Evolutionary conservation across 2,113 vertebrate genomes (phyloP), one percentile per base, ranked within the genome.

Genomic region (Datnioides undecimradiatus): DNA sequence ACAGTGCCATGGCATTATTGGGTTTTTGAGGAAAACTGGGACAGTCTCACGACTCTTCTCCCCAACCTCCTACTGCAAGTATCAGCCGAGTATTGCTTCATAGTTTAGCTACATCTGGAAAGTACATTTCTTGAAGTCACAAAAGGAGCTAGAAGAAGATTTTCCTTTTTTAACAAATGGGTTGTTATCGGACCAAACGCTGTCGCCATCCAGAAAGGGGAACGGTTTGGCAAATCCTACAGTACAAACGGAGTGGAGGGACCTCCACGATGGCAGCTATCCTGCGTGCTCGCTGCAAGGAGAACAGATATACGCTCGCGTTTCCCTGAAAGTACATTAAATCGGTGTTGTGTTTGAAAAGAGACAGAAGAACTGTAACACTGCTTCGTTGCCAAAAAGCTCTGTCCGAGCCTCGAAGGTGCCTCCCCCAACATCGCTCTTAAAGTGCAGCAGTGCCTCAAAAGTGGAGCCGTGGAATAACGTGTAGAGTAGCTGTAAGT

Each of bases 381-480:
- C 41, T 66, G 21, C 27, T 48, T 49, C 51, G 19, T 48, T 75
- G 29, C 49, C 12, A 63, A 48, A 73, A 48, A 9, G 11, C 3
- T 45, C 67, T 67, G n/a, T 38, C 31, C 4, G 57, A 51, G 21
- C 48, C n/a, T 55, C 33, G 6, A 54, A 57, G 12, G 31, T 34
- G 27, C 31, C 17, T 63, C 21, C 19, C n/a, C 45, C 21, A 59
- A 40, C n/a, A n/a, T 84, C 45, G 57, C 13, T 62, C 33, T 72
- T 25, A 95, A 94, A 95, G 92, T 93, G 91, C 91, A 89, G 75
- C 51, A 63, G 91, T 93, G 93, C 90, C 67, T 85, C 14, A 48
- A 40, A 76, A 70, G 45, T 79, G 49, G 62, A 77, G 74, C 41
- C 36, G 54, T 57, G 34, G 57, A 62, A 55, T n/a, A 46, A 65